Base-by-base conservation (phyloP, 2,888 invertebrate genomes). In the Sesia apiformis region DNA sequence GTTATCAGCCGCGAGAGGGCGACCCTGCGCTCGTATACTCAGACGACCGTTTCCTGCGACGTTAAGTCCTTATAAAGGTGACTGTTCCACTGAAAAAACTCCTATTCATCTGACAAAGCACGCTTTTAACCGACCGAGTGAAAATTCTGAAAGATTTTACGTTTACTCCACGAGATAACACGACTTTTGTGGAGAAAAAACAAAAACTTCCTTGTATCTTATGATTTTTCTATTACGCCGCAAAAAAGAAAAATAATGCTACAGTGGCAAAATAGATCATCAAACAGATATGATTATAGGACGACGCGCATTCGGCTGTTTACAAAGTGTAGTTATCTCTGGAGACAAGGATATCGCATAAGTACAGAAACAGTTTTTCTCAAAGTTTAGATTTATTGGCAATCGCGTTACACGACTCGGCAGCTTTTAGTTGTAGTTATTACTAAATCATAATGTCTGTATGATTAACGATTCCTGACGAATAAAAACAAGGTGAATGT, bases 1-100 rank as follows among this genome's bases (percentile, higher is more conserved):
- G 90, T 91, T 92, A 92, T 91, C 91, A 91, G 84, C 84, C 77
- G 78, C 67, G 78, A 78, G 84, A 87, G 86, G 84, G 84, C 82
- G 79, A 81, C 81, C 79, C 77, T 74, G 75, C 71, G 77, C 80
- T 82, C 83, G 83, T 85, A 81, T 82, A 81, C 85, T 84, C 78
- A 80, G 80, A 81, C 73, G 84, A 78, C 83, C 81, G 82, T 86
- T 86, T 82, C 80, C 79, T 78, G 72, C 76, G 81, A 83, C 82
- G 81, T 83, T 83, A 85, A 84, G 82, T 79, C 81, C 82, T 83
- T 82, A 83, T 82, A 82, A 84, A 84, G 81, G 85, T 85, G 80
- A 84, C 81, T 79, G 84, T 83, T 81, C 78, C 72, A 76, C 79
- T 81, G 81, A 84, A 23, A 85, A 84, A 83, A 81, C 80, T 81